Evolutionary conservation across 2,888 invertebrate genomes (phyloP), one percentile per base, ranked within the genome.

Genomic region (Notodonta dromedarius): DNA sequence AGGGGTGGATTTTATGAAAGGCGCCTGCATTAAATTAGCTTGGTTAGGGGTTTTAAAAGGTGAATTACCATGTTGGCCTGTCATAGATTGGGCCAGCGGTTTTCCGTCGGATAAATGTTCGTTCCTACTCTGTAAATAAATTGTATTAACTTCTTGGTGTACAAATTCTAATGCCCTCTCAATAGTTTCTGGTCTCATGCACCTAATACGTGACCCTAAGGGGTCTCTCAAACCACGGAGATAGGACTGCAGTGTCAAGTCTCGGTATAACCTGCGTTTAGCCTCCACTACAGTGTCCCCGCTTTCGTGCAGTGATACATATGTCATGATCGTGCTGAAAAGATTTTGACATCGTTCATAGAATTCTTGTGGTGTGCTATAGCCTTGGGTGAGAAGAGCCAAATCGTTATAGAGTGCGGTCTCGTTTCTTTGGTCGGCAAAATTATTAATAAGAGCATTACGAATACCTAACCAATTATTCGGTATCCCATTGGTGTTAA

Each of bases 361-460:
- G 24, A 24, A 24, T 24, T 24, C 24, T 24, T 24, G 24, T 24
- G 24, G 24, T 24, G 24, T 24, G 24, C 24, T 24, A 24, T 24
- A 24, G 24, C 24, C 24, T 24, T 24, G 24, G 24, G 24, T 24
- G 24, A 24, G 24, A 24, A 24, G 24, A 24, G 24, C 24, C 24
- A 54, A 35, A 35, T 54, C 60, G 39, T 40, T 40, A 9, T 40
- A 40, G 8, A 40, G 9, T 7, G 40, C 24, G 24, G 24, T 24
- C 24, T 24, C 24, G 50, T 76, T 73, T 13, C 73, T 56, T 13
- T 74, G 76, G 39, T 76, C 74, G 0, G 71, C 50, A 56, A 77
- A 77, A 58, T 74, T 74, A 65, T 76, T 76, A 35, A 74, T 68
- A 13, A 77, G 46, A 6, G 66, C 56, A 39, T 46, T 63, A n/a